A percentile compares a stretch with the other conserved stretches of the same genome.
These are phyloP conservation scores for Ranitomeya variabilis DNA, from an alignment of 2,113 vertebrate genomes.

Conservation along the genomic window DNA sequence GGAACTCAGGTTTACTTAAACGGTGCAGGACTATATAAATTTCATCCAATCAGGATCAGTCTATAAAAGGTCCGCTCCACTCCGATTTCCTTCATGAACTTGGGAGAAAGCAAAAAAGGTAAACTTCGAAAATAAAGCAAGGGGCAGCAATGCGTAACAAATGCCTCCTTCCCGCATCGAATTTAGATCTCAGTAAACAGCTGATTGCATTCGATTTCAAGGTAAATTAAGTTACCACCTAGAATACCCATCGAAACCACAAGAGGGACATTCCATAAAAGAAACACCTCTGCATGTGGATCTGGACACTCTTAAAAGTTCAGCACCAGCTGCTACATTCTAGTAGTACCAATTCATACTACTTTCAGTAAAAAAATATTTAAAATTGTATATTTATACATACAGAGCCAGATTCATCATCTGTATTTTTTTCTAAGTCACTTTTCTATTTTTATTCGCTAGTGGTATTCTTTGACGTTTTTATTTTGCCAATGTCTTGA, in stretches of 20 bases:
- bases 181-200: not conserved
- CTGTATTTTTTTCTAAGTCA: too few species aligned
- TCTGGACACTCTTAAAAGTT: not conserved
- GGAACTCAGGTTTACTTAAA: too few species aligned
- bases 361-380: too few species aligned
- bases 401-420: too few species aligned
- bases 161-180: not conserved
- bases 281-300: constrained; percentile 15
- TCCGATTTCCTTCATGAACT: not conserved
- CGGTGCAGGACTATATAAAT: not conserved
- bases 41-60: too few species aligned
- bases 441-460: too few species aligned
- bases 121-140: not conserved
- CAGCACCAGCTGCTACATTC: constrained; percentile 23
- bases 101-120: not conserved
- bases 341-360: not conserved
- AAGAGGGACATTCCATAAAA: constrained; percentile 12
- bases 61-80: not conserved
- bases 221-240: constrained; percentile 50
- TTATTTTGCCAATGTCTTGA: too few species aligned
- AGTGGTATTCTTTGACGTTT: too few species aligned
- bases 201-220: constrained; percentile 45
- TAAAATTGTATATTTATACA: too few species aligned
- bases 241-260: constrained; percentile 10
- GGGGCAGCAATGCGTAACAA: not conserved